Evolutionary conservation across 1,140 invertebrate genomes (phyloP).

Genomic region (Ceratoteleas bidentatus): DNA sequence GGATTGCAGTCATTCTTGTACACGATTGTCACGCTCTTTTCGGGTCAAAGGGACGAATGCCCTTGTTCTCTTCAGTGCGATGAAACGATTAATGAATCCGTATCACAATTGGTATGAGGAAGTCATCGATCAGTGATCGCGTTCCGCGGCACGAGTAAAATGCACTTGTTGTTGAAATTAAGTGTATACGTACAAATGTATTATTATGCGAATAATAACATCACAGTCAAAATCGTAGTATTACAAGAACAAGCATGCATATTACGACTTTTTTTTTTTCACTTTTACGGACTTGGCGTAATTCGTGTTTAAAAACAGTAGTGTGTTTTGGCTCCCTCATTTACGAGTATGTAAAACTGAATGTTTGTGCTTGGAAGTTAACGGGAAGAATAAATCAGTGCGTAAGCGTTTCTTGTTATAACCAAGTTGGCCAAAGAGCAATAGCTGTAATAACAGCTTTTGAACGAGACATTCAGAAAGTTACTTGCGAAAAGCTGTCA

Average conservation of each 20-base stretch:
- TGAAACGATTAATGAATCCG: slow-evolving; percentile 29
- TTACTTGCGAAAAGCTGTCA: no score
- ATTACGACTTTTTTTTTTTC: slow-evolving; percentile 10
- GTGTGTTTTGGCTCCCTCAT: slow-evolving; percentile 12
- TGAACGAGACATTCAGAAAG: no score
- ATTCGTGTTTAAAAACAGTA: slow-evolving; percentile 31
- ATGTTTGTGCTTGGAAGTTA: slow-evolving; percentile 26
- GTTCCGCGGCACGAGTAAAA: slow-evolving; percentile 52
- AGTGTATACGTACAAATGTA: slow-evolving; percentile 63
- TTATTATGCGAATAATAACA: slow-evolving; percentile 61
- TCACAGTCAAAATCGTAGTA: slow-evolving; percentile 70
- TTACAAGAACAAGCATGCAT: slow-evolving; percentile 68
- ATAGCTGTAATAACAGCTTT: slow-evolving; percentile 11
- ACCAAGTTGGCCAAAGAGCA: slow-evolving; percentile 9
- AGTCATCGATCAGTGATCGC: slow-evolving; percentile 41
- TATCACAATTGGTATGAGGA: slow-evolving; percentile 47
- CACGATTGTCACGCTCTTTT: neutral
- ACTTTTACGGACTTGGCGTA: slow-evolving; percentile 29
- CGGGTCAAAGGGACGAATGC: slow-evolving; percentile 18
- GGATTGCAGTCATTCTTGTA: neutral
- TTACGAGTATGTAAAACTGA: slow-evolving; percentile 5
- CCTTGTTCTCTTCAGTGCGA: slow-evolving; percentile 18
- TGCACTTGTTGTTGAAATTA: slow-evolving; percentile 64
- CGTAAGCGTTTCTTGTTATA: slow-evolving; percentile 1
- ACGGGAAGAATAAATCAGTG: slow-evolving; percentile 36